These are phyloP conservation scores for Tangara arthus DNA, from an alignment of 2,797 vertebrate genomes.

Conservation along the genomic window DNA sequence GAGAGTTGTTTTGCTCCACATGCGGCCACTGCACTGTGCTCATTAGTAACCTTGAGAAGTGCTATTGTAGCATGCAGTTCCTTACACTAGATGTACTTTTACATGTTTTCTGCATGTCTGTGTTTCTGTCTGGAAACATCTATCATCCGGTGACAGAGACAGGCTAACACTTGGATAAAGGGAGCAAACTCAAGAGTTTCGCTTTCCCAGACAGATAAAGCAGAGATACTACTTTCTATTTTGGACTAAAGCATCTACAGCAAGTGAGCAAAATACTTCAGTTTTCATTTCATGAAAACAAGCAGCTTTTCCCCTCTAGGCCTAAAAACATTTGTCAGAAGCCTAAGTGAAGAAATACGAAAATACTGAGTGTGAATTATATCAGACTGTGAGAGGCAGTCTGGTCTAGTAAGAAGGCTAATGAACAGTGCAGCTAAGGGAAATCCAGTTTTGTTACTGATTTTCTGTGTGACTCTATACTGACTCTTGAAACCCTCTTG, in stretches of 20 bases:
- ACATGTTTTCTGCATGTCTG: background rate
- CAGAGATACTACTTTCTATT: slow-evolving; percentile 11
- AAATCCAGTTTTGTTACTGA: background rate
- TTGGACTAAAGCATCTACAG: background rate
- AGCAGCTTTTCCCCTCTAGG: slow-evolving; percentile 49
- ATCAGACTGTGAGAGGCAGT: slow-evolving; percentile 38
- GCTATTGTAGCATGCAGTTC: background rate
- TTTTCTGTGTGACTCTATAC: background rate
- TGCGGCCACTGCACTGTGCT: background rate
- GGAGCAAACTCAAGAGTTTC: background rate
- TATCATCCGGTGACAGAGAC: background rate
- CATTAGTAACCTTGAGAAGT: background rate
- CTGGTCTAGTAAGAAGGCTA: slow-evolving; percentile 45
- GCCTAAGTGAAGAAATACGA: slow-evolving; percentile 13
- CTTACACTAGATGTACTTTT: background rate
- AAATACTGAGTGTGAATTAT: slow-evolving; percentile 30
- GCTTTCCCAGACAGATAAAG: background rate
- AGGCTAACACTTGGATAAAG: background rate
- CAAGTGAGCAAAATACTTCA: background rate
- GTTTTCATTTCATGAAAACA: slow-evolving; percentile 25
- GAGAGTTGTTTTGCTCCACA: background rate
- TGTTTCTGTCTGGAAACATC: background rate
- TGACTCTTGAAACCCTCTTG: background rate
- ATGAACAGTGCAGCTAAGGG: background rate
- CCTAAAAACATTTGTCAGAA: slow-evolving; percentile 44